Evolutionary conservation across 2,113 vertebrate species (phyloP).

Genomic region (Seriola rivoliana): DNA sequence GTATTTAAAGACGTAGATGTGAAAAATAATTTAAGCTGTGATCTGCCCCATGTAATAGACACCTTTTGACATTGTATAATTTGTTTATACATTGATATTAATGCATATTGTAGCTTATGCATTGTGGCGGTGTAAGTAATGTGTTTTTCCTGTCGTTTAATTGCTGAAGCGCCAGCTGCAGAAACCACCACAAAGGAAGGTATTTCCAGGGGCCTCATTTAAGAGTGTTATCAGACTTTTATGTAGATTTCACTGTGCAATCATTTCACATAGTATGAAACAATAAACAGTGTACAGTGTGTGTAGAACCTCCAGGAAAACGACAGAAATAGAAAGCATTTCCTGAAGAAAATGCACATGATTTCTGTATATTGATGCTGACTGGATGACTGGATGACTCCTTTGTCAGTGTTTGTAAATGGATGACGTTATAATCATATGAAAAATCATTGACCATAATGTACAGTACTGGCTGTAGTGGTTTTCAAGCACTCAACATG

Average conservation of each 20-base stretch:
- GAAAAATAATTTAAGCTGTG: constrained; percentile 77
- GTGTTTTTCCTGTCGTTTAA: constrained; percentile 57
- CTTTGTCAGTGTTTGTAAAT: constrained; percentile 44
- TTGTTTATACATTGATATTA: constrained; percentile 57
- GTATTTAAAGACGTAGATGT: constrained; percentile 75
- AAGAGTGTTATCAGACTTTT: constrained; percentile 54
- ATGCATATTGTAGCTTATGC: constrained; percentile 63
- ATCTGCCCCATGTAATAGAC: constrained; percentile 57
- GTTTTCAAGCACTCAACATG: constrained; percentile 27
- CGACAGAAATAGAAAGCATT: constrained; percentile 10
- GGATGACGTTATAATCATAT: constrained; percentile 23
- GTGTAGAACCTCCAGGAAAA: constrained; percentile 31
- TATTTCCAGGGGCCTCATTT: constrained; percentile 41
- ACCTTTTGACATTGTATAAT: constrained; percentile 62
- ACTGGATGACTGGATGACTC: constrained; percentile 41
- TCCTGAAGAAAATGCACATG: constrained; percentile 50
- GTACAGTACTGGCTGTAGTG: constrained; percentile 35
- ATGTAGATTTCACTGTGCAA: constrained; percentile 64
- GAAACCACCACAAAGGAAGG: constrained; percentile 40
- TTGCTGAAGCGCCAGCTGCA: constrained; percentile 24
- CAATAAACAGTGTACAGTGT: constrained; percentile 41
- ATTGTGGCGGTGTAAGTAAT: constrained; percentile 57
- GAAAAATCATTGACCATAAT: constrained; percentile 26
- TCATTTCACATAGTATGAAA: constrained; percentile 37
- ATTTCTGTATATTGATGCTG: constrained; percentile 46